phyloP scores from a whole-genome alignment of 2,888 invertebrate species.

The Archips crataeganus region DNA sequence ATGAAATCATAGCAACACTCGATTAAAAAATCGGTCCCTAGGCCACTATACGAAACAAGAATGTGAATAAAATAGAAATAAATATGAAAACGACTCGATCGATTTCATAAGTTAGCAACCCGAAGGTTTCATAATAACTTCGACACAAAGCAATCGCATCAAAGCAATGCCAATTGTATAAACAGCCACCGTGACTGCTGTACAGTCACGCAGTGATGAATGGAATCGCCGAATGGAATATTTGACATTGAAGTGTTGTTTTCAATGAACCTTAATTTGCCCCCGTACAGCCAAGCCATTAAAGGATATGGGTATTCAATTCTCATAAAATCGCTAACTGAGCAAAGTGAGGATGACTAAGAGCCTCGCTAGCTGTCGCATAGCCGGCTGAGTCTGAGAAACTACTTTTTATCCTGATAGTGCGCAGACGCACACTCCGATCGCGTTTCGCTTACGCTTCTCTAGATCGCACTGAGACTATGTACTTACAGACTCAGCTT shows the following conservation, averaged over 20 bases:
- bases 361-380: constrained; percentile 4
- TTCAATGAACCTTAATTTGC: constrained; percentile 30
- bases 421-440: neutral
- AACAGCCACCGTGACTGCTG: constrained; percentile 18
- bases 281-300: constrained; percentile 4
- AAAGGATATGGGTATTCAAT: constrained; percentile 32
- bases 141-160: constrained; percentile 26
- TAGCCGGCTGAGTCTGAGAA: neutral
- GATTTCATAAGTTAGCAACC: constrained; percentile 18
- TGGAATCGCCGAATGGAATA: constrained; percentile 62
- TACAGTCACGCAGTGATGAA: constrained; percentile 34
- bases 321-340: constrained; percentile 24
- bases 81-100: neutral
- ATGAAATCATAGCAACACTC: too few relatives aligned
- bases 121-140: constrained; percentile 19
- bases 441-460: constrained; percentile 1
- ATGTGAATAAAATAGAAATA: constrained; percentile 3
- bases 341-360: constrained; percentile 20
- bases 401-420: neutral
- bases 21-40: too few relatives aligned
- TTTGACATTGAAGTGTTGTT: constrained; percentile 59
- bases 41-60: neutral
- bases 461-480: neutral
- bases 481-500: neutral
- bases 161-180: constrained; percentile 29